phyloP scores from a whole-genome alignment of 2,888 invertebrate species.

The Philonicus albiceps region DNA sequence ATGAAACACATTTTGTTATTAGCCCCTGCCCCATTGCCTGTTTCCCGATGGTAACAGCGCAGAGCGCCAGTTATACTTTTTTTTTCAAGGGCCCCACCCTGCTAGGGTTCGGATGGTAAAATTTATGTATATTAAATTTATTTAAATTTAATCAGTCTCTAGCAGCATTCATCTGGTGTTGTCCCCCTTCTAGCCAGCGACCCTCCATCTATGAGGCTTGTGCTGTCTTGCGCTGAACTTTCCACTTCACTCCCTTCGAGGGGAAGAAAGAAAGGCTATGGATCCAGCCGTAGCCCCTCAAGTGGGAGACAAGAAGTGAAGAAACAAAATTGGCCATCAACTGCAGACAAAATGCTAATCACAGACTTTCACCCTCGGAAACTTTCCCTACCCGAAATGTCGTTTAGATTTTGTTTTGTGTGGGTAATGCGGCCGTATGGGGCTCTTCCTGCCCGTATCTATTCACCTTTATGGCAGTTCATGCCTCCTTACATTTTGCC shows the following conservation, averaged over 20 bases:
- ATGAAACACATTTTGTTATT: slow-evolving; percentile 16
- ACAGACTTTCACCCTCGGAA: slow-evolving; percentile 50
- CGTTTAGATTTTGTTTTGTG: slow-evolving; percentile 40
- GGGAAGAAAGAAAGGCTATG: neutral
- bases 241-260: neutral
- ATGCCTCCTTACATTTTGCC: slow-evolving; percentile 35
- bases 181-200: neutral
- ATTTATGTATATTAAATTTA: slow-evolving; percentile 64
- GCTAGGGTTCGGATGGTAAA: slow-evolving; percentile 41
- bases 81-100: neutral
- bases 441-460: slow-evolving; percentile 25
- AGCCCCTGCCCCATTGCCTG: neutral
- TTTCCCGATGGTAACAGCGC: neutral
- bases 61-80: neutral
- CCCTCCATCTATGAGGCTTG: neutral
- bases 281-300: neutral
- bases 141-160: slow-evolving; percentile 62
- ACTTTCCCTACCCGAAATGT: slow-evolving; percentile 47
- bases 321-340: slow-evolving; percentile 49
- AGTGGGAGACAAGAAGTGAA: slow-evolving; percentile 21
- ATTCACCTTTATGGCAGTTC: slow-evolving; percentile 42
- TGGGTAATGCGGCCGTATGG: slow-evolving; percentile 20
- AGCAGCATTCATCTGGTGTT: slow-evolving; percentile 41
- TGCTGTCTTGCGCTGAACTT: neutral
- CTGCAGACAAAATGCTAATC: slow-evolving; percentile 53